Percentiles rank a stretch among this genome's conserved stretches.
Conservation (phyloP, 2,797 vertebrate genomes). For the Ctenopoma multispine region DNA sequence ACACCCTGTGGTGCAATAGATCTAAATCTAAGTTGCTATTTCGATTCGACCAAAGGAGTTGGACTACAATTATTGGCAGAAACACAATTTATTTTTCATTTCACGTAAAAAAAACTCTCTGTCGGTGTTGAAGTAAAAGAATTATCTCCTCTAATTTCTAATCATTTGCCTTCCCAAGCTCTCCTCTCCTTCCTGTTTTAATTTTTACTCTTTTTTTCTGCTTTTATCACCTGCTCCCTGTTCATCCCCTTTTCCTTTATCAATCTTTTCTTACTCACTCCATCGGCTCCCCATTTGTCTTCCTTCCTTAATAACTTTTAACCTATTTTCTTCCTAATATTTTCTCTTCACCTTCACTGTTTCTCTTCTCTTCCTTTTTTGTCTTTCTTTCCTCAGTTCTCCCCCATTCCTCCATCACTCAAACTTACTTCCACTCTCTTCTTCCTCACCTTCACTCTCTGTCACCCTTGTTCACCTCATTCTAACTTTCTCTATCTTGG, state of each 20-base stretch:
- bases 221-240: not conserved
- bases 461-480: not conserved
- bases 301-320: too few relatives aligned
- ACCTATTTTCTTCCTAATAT: not conserved
- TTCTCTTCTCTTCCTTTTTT: not conserved
- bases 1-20: not conserved
- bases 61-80: not conserved
- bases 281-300: not conserved
- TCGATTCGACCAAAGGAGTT: not conserved
- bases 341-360: too few relatives aligned
- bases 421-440: not conserved
- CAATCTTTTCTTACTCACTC: too few relatives aligned
- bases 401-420: not conserved
- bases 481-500: not conserved
- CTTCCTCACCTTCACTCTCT: not conserved
- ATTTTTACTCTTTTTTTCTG: too few relatives aligned
- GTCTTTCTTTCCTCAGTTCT: not conserved
- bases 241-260: not conserved
- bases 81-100: not conserved
- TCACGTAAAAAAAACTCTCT: not conserved
- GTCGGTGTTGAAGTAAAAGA: not conserved
- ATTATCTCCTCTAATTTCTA: not conserved
- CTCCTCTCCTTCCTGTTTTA: not conserved
- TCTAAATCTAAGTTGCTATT: too few relatives aligned
- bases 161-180: not conserved